Percentiles rank a stretch among this genome's conserved stretches.
Conservation (phyloP, 1,140 invertebrate genomes). For the Neoseiulus cucumeris region DNA sequence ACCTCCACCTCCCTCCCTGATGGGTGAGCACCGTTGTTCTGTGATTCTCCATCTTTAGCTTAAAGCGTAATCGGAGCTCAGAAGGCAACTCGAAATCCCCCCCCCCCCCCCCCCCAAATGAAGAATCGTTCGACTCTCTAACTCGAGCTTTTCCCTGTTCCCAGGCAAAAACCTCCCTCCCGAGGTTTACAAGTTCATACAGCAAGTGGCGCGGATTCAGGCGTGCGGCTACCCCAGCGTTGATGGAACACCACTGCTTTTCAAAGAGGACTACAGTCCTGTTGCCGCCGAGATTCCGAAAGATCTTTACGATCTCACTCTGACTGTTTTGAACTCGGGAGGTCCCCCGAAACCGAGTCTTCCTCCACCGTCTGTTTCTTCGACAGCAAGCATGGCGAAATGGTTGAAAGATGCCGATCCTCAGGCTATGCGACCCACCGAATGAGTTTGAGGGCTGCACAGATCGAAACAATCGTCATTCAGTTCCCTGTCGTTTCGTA, state of each 20-base stretch:
- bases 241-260: constrained; percentile 1
- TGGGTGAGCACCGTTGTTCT: neutral
- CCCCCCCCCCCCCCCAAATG: no score
- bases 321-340: neutral
- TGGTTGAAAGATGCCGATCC: no score
- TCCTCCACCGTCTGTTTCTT: no score
- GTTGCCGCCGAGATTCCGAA: neutral
- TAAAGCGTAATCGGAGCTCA: no score
- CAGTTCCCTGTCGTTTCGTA: no score
- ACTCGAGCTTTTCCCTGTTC: neutral
- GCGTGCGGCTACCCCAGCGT: constrained; percentile 2
- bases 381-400: no score
- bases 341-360: neutral
- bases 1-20: neutral
- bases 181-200: constrained; percentile 7
- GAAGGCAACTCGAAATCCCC: neutral
- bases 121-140: neutral
- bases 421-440: no score
- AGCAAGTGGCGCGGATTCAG: constrained; percentile 1
- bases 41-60: neutral
- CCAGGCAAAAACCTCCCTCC: constrained; percentile 1
- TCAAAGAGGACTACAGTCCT: constrained; percentile 7
- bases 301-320: neutral
- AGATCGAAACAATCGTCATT: no score
- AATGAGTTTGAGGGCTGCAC: no score